phyloP scores from a whole-genome alignment of 2,888 invertebrate genomes.

The Clostera curtula region DNA sequence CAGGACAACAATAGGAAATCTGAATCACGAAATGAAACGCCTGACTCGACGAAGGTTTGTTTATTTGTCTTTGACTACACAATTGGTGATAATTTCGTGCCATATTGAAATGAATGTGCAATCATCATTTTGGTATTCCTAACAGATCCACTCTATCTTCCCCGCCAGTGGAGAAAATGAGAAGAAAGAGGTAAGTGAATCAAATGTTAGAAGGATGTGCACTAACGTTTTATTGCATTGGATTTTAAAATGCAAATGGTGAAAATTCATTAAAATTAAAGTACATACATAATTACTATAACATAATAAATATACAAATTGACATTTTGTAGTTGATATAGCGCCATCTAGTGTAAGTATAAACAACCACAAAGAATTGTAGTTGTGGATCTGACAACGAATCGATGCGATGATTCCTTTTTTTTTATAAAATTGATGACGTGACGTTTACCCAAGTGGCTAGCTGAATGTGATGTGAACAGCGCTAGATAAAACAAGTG shows the following conservation, averaged over 20 bases:
- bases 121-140: conserved; percentile 6
- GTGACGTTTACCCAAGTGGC: conserved; percentile 57
- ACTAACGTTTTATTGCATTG: no score
- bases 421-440: conserved; percentile 63
- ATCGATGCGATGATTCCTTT: conserved; percentile 28
- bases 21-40: conserved; percentile 57
- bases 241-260: no score
- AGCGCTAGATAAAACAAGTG: conserved; percentile 60
- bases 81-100: not conserved
- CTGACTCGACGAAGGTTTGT: conserved; percentile 56
- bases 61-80: not conserved
- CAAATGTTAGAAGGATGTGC: no score
- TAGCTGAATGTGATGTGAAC: conserved; percentile 46
- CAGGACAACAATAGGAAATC: conserved; percentile 58
- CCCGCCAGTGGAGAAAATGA: conserved; percentile 37
- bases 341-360: conserved; percentile 40
- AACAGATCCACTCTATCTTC: conserved; percentile 24
- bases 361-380: conserved; percentile 6
- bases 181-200: conserved; percentile 39
- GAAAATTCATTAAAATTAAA: conserved; percentile 12
- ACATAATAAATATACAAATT: not conserved
- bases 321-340: conserved; percentile 11
- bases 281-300: not conserved
- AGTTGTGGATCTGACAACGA: conserved; percentile 16
- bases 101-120: conserved; percentile 3